phyloP scores from a whole-genome alignment of 2,113 vertebrate species.

The Castor canadensis region DNA sequence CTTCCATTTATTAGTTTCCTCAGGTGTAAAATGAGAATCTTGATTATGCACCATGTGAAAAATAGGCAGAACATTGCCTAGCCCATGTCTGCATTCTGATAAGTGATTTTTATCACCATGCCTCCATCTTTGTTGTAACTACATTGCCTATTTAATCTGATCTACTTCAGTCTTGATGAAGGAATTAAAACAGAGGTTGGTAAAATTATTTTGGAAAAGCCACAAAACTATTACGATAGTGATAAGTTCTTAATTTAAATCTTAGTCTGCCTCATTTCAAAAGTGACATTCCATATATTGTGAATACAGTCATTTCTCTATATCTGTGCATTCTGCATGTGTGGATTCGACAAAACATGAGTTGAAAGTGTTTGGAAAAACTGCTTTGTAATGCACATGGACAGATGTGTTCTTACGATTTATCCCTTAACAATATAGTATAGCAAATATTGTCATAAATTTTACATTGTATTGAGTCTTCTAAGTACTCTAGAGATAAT shows the following conservation, averaged over 20 bases:
- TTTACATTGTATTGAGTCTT: neutral
- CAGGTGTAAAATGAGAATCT: neutral
- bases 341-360: neutral
- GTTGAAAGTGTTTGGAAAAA: neutral
- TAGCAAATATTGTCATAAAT: no score
- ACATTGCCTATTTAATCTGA: neutral
- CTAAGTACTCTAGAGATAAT: neutral
- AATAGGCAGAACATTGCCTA: neutral
- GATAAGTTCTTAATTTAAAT: neutral
- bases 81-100: neutral
- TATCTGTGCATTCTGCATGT: no score
- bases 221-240: neutral
- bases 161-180: neutral
- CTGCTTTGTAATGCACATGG: no score
- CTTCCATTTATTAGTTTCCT: neutral
- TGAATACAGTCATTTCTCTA: no score
- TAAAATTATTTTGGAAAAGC: neutral
- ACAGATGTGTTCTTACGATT: neutral
- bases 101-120: neutral
- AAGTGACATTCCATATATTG: neutral
- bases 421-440: neutral
- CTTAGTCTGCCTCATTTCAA: constrained; percentile 3
- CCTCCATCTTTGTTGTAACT: neutral
- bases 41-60: neutral
- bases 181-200: neutral